Evolutionary conservation across 2,888 invertebrate genomes (phyloP).

Genomic region (Labia minor): DNA sequence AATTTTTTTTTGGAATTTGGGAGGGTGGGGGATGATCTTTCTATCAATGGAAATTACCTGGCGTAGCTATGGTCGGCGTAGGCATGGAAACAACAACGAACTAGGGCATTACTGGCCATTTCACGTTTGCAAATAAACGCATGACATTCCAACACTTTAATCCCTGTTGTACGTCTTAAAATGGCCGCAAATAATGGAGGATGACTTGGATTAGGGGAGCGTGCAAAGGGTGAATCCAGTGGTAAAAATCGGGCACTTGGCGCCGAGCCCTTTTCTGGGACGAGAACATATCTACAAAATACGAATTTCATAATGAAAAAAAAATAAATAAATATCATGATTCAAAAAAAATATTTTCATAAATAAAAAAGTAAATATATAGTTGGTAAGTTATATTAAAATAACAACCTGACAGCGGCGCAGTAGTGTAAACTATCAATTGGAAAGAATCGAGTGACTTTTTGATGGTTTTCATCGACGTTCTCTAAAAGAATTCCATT

Average conservation of each 20-base stretch:
- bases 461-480: conserved; percentile 87
- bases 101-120: conserved; percentile 94
- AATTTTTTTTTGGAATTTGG: no score
- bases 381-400: background rate
- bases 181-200: conserved; percentile 96
- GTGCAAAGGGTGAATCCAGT: conserved; percentile 89
- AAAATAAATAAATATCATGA: background rate
- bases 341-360: background rate
- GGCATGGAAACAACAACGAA: conserved; percentile 93
- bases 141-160: conserved; percentile 97
- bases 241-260: conserved; percentile 77
- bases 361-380: background rate
- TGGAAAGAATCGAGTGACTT: conserved; percentile 90
- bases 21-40: no score
- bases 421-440: conserved; percentile 92
- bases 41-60: conserved; percentile 46
- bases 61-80: conserved; percentile 94
- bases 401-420: conserved; percentile 65
- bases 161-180: conserved; percentile 85
- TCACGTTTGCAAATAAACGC: conserved; percentile 95
- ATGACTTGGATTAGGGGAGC: conserved; percentile 83
- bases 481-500: conserved; percentile 92
- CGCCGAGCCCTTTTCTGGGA: conserved; percentile 48
- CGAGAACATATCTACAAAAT: conserved; percentile 50
- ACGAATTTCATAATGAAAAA: background rate